These are phyloP conservation scores for Lanius ludovicianus DNA, from an alignment of 2,113 vertebrate genomes.

Conservation along the genomic window DNA sequence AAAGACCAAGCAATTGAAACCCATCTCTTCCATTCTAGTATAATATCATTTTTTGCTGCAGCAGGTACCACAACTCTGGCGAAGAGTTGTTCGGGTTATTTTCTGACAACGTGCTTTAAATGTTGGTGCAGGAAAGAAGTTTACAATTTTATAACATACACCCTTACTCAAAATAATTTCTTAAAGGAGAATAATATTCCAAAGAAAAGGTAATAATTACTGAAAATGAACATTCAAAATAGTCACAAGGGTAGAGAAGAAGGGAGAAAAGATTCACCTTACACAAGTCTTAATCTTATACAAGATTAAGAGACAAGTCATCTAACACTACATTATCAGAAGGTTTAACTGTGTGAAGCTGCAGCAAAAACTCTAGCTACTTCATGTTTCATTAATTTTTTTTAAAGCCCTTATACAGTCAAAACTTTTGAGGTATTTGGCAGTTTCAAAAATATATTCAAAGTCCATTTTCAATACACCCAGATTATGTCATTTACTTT, in stretches of 20 bases:
- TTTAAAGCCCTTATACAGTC: not conserved
- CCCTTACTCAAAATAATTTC: not conserved
- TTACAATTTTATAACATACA: not conserved
- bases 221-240: not conserved
- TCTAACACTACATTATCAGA: not conserved
- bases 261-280: not conserved
- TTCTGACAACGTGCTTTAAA: not conserved
- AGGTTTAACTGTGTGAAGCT: not conserved
- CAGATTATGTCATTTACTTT: not conserved
- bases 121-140: not conserved
- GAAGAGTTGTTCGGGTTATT: not conserved
- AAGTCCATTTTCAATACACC: not conserved
- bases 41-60: not conserved
- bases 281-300: not conserved
- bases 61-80: not conserved
- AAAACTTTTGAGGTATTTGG: not conserved
- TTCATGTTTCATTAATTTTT: not conserved
- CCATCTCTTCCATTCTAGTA: not conserved
- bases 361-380: not conserved
- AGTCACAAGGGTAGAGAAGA: not conserved
- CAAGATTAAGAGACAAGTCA: not conserved
- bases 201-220: not conserved
- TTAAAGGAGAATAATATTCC: not conserved
- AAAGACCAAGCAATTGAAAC: not conserved
- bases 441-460: not conserved